phyloP scores from a whole-genome alignment of 2,888 invertebrate species.

The Phyllotreta cruciferae region DNA sequence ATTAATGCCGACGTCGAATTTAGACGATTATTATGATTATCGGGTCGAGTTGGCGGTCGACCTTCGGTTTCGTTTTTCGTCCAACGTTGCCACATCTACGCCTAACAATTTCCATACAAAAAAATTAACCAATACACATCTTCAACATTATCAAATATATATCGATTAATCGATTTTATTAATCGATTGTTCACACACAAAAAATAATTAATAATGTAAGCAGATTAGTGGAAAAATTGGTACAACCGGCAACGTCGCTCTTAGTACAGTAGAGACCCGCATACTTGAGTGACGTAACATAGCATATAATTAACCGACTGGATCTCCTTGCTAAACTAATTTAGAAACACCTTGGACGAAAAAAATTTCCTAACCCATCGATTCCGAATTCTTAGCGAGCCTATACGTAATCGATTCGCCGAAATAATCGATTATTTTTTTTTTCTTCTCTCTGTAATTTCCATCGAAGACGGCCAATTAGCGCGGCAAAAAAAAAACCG shows the following conservation, averaged over 20 bases:
- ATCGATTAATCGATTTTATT: too few relatives aligned
- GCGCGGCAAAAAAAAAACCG: too few relatives aligned
- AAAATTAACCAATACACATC: too few relatives aligned
- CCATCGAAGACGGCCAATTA: too few relatives aligned
- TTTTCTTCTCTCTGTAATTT: too few relatives aligned
- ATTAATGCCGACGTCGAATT: conserved; percentile 24
- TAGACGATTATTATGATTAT: conserved; percentile 29
- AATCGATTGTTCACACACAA: too few relatives aligned
- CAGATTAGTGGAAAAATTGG: not conserved
- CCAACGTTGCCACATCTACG: conserved; percentile 14
- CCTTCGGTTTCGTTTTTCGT: conserved; percentile 30
- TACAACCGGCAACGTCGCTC: conserved; percentile 7
- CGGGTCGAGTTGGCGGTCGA: conserved; percentile 24
- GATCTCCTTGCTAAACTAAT: conserved; percentile 36
- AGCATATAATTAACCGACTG: conserved; percentile 32
- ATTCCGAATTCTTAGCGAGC: too few relatives aligned
- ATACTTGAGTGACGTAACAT: conserved; percentile 34
- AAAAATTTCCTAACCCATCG: too few relatives aligned
- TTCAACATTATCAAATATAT: too few relatives aligned
- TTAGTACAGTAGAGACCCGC: conserved; percentile 22
- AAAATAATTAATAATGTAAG: too few relatives aligned
- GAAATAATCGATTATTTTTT: too few relatives aligned
- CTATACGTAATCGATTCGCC: too few relatives aligned
- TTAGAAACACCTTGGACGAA: conserved; percentile 34
- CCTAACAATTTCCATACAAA: not conserved